These are phyloP conservation scores for Trichonephila clavipes DNA, from an alignment of 1,140 invertebrate genomes.

Conservation along the genomic window DNA sequence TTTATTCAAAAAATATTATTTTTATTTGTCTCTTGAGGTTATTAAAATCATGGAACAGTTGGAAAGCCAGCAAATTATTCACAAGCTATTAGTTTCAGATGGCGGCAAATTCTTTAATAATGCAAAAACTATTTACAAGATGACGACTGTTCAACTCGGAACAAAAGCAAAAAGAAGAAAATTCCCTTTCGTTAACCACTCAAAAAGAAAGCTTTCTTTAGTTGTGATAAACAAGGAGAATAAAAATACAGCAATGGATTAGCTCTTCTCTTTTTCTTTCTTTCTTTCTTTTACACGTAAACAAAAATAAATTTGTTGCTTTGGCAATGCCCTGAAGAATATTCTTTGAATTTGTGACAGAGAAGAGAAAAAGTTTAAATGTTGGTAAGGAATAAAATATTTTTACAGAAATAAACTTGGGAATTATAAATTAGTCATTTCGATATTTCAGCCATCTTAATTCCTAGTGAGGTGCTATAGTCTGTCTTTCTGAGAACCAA, in stretches of 20 bases:
- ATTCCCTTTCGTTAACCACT: not conserved
- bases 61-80: not conserved
- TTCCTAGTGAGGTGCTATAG: not conserved
- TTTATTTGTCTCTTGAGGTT: not conserved
- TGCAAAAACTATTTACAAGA: not conserved
- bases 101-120: not conserved
- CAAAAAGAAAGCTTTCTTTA: not conserved
- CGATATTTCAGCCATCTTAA: not conserved
- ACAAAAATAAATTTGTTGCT: not conserved
- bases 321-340: conserved; percentile 1
- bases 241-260: not conserved
- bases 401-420: not conserved
- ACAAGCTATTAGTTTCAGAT: not conserved
- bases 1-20: not conserved
- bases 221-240: not conserved
- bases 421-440: conserved; percentile 44
- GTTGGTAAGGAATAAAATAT: not conserved
- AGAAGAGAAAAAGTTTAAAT: not conserved
- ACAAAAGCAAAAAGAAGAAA: not conserved
- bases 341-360: not conserved
- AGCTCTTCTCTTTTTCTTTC: too few species aligned
- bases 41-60: not conserved
- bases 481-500: not conserved
- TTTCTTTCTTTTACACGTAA: not conserved
- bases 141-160: not conserved